These are phyloP conservation scores for Eira barbara DNA, from an alignment of 2,113 vertebrate species.

Conservation along the genomic window DNA sequence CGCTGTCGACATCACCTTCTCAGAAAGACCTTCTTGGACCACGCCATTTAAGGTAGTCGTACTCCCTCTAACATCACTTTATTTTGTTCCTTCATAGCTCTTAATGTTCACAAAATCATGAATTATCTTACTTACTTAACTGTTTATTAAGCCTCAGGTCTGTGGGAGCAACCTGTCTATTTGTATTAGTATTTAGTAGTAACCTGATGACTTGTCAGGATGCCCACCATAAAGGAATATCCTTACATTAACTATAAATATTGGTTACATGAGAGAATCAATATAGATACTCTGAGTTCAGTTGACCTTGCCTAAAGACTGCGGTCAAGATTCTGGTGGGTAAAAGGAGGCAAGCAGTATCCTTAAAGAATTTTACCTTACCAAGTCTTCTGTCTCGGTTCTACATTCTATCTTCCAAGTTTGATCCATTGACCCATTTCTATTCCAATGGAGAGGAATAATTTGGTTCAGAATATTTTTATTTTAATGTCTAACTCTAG, in stretches of 20 bases:
- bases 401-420: not conserved
- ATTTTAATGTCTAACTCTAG: slow-evolving; percentile 41
- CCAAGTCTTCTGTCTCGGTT: not conserved
- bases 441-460: not conserved
- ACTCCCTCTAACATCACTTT: not conserved
- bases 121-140: not conserved
- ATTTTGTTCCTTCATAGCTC: not conserved
- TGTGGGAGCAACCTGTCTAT: not conserved
- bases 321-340: not conserved
- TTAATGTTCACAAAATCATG: not conserved
- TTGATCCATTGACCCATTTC: not conserved
- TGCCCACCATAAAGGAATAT: not conserved
- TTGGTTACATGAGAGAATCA: not conserved
- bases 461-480: slow-evolving; percentile 29
- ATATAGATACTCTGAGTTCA: not conserved
- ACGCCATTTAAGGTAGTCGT: not conserved
- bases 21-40: not conserved
- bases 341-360: not conserved
- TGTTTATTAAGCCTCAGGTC: not conserved
- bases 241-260: not conserved
- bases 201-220: not conserved
- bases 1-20: not conserved
- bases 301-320: not conserved
- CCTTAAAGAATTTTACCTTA: not conserved
- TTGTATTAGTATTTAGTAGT: not conserved